Evolutionary conservation across 2,113 vertebrate genomes (phyloP).

Genomic region (Tychaedon coryphoeus): DNA sequence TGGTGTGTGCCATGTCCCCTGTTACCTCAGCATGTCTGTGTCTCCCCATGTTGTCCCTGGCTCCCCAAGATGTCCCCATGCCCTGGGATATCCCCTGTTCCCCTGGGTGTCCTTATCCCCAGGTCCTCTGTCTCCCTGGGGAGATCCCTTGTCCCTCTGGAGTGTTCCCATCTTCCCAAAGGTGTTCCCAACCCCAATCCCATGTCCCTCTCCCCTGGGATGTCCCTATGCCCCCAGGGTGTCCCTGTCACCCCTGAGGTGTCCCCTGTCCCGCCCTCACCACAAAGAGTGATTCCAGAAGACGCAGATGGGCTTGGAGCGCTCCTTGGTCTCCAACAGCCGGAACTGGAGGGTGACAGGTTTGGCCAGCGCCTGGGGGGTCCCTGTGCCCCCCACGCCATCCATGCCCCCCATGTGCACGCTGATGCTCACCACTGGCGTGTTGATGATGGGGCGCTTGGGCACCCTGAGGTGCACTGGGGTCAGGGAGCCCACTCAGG

Average conservation of each 20-base stretch:
- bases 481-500: background rate
- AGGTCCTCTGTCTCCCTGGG: background rate
- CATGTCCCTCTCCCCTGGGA: background rate
- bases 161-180: background rate
- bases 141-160: background rate
- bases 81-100: background rate
- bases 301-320: constrained; percentile 94
- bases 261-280: constrained; percentile 69
- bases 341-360: constrained; percentile 93
- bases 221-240: background rate
- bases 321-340: constrained; percentile 88
- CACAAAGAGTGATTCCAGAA: constrained; percentile 94
- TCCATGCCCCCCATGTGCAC: constrained; percentile 76
- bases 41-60: background rate
- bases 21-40: background rate
- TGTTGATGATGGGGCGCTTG: constrained; percentile 92
- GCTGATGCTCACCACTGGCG: constrained; percentile 89
- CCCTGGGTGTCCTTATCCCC: background rate
- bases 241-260: background rate
- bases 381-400: constrained; percentile 30
- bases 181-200: background rate
- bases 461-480: constrained; percentile 76
- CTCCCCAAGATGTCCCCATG: background rate
- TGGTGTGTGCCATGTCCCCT: background rate
- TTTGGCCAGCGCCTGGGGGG: constrained; percentile 77